Conservation (phyloP, 2,888 invertebrate species). For the Tuta absoluta region DNA sequence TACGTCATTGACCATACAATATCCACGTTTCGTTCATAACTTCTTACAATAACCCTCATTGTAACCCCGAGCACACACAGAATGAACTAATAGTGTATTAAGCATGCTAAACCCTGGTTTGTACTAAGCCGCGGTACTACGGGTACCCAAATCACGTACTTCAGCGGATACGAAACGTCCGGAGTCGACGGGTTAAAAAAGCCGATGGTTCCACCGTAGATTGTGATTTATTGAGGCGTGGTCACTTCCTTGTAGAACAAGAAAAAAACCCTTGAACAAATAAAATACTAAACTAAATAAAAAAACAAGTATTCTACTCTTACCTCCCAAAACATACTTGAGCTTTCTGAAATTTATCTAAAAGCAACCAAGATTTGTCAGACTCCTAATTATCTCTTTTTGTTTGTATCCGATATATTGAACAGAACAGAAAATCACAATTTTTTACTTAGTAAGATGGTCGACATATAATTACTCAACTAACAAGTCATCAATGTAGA, state of each 20-base stretch:
- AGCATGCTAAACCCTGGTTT: constrained; percentile 61
- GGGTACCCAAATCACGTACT: constrained; percentile 69
- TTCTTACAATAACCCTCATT: constrained; percentile 42
- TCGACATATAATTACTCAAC: too few species aligned
- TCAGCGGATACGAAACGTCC: constrained; percentile 74
- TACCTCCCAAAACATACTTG: too few species aligned
- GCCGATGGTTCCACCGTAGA: background rate
- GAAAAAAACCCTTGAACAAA: too few species aligned
- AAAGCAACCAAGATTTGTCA: too few species aligned
- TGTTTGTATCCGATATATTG: too few species aligned
- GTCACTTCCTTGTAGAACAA: background rate
- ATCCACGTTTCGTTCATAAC: constrained; percentile 28
- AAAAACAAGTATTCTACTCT: too few species aligned
- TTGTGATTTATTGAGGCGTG: constrained; percentile 16
- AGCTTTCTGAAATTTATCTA: too few species aligned
- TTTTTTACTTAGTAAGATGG: too few species aligned
- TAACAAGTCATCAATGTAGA: too few species aligned
- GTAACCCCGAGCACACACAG: constrained; percentile 44
- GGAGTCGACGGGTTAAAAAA: constrained; percentile 35
- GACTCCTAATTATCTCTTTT: too few species aligned
- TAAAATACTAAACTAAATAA: too few species aligned
- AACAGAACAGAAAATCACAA: too few species aligned
- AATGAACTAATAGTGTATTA: constrained; percentile 66
- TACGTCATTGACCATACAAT: background rate
- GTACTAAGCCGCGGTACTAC: constrained; percentile 55